Percentiles rank a stretch among this genome's conserved stretches.
These are phyloP conservation scores for Boleophthalmus pectinirostris DNA, from an alignment of 2,113 vertebrate species.

Conservation along the genomic window DNA sequence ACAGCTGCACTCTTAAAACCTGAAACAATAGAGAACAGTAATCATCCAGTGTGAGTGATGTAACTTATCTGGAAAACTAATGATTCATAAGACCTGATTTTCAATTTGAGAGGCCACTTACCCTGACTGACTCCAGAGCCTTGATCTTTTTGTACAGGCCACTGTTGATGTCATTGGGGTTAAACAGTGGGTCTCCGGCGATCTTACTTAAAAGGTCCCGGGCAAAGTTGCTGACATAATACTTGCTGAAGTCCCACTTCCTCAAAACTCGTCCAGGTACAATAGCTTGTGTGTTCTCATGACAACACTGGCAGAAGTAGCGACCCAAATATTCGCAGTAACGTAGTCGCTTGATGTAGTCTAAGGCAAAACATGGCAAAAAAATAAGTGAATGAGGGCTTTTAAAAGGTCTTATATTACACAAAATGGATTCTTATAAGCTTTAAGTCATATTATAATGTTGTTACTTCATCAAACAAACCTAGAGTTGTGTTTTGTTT, in stretches of 20 bases:
- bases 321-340: slow-evolving; percentile 98
- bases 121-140: slow-evolving; percentile 87
- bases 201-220: slow-evolving; percentile 94
- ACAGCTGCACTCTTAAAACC: slow-evolving; percentile 90
- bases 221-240: slow-evolving; percentile 95
- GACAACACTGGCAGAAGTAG: slow-evolving; percentile 99
- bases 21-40: slow-evolving; percentile 51
- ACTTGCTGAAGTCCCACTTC: slow-evolving; percentile 98
- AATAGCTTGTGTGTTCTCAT: slow-evolving; percentile 88
- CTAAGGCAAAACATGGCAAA: slow-evolving; percentile 60
- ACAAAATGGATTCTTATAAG: no score
- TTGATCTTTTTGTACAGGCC: slow-evolving; percentile 91
- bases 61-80: not conserved
- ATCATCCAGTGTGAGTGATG: not conserved
- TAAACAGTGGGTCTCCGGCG: slow-evolving; percentile 93
- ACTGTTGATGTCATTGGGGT: slow-evolving; percentile 90
- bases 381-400: not conserved
- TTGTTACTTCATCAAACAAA: no score
- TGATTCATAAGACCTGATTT: not conserved
- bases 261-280: slow-evolving; percentile 90
- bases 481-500: no score
- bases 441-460: no score
- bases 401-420: not conserved
- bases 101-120: slow-evolving; percentile 59
- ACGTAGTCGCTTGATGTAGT: slow-evolving; percentile 93